Evolutionary conservation across 2,113 vertebrate species (phyloP).

Genomic region (Notechis scutatus): DNA sequence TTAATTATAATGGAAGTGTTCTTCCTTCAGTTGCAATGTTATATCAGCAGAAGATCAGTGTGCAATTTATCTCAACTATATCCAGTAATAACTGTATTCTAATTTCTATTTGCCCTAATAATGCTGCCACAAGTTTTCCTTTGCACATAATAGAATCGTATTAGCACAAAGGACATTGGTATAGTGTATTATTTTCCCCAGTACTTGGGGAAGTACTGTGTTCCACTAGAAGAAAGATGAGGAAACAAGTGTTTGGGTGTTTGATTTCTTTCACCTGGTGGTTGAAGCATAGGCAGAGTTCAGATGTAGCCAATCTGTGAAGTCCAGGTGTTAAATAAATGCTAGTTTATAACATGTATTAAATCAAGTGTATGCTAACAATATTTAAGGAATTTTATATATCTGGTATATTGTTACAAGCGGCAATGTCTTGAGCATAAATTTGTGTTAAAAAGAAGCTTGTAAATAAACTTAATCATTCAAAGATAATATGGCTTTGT

Average conservation of each 20-base stretch:
- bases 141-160: too few relatives aligned
- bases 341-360: background rate
- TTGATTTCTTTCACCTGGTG: background rate
- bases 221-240: background rate
- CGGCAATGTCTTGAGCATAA: background rate
- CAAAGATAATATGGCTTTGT: background rate
- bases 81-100: background rate
- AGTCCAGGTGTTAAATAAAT: background rate
- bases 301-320: background rate
- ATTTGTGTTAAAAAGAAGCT: background rate
- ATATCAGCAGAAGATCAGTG: too few relatives aligned
- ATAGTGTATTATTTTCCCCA: background rate
- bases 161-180: background rate
- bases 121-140: background rate
- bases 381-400: background rate
- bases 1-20: background rate
- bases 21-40: background rate
- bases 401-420: background rate
- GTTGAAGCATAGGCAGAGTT: background rate
- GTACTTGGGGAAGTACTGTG: background rate
- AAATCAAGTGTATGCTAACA: background rate
- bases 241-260: background rate
- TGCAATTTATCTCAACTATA: background rate
- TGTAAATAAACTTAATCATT: background rate
- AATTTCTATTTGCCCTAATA: background rate